A percentile compares a stretch with the other conserved stretches of the same genome.
phyloP scores from a whole-genome alignment of 2,888 invertebrate species.

The Copidosoma aretas region DNA sequence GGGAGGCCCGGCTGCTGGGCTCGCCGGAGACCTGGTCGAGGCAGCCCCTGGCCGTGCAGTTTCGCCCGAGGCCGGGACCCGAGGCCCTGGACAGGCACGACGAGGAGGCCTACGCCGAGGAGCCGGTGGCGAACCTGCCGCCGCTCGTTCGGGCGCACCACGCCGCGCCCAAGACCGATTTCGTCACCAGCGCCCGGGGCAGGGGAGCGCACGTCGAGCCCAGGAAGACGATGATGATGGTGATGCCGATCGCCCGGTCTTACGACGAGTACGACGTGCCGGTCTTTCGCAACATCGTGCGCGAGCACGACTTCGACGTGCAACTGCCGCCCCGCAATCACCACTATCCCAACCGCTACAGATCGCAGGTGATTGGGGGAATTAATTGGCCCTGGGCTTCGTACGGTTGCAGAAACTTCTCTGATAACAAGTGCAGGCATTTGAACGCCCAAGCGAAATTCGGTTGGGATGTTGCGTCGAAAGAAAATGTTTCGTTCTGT shows the following conservation, averaged over 20 bases:
- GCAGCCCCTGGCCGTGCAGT: constrained; percentile 55
- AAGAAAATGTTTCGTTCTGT: no score
- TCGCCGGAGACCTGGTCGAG: constrained; percentile 56
- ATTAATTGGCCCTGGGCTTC: no score
- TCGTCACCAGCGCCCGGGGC: constrained; percentile 56
- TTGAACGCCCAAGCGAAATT: no score
- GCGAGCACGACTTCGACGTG: constrained; percentile 46
- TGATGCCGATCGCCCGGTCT: constrained; percentile 46
- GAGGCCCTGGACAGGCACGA: constrained; percentile 40
- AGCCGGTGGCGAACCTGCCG: constrained; percentile 24
- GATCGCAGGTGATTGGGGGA: constrained; percentile 47
- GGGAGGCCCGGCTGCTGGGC: constrained; percentile 51
- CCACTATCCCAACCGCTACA: constrained; percentile 51
- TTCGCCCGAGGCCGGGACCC: constrained; percentile 49
- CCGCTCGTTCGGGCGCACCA: constrained; percentile 45
- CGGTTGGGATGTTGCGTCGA: no score
- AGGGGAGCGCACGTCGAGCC: constrained; percentile 53
- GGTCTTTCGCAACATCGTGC: constrained; percentile 43
- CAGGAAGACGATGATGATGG: no score
- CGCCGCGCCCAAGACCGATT: constrained; percentile 53
- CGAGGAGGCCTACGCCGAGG: constrained; percentile 9
- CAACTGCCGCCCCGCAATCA: constrained; percentile 46
- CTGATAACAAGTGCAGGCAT: no score
- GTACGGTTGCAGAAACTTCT: no score
- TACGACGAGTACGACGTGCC: constrained; percentile 54